phyloP scores from a whole-genome alignment of 2,888 invertebrate genomes.

The Tenodera sinensis region DNA sequence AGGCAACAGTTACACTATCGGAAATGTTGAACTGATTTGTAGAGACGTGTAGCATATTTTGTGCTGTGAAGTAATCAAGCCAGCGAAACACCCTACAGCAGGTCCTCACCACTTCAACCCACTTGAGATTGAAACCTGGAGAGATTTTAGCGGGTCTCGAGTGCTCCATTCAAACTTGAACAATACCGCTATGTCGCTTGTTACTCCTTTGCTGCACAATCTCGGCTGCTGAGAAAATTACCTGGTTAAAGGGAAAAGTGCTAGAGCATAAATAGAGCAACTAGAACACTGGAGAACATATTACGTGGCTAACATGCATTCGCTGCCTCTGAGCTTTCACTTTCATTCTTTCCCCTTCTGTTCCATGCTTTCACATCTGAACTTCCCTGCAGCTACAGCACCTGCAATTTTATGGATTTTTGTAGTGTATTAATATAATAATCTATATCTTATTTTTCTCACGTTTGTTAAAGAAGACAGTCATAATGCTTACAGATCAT shows the following conservation, averaged over 20 bases:
- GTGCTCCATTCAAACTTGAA: conserved; percentile 2
- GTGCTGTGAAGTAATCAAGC: neutral
- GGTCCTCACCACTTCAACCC: neutral
- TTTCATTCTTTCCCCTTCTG: no score
- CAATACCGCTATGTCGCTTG: neutral
- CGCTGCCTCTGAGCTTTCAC: neutral
- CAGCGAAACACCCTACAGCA: neutral
- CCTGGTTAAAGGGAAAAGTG: neutral
- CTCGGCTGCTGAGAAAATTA: neutral
- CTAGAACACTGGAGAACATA: no score
- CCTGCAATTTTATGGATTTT: no score
- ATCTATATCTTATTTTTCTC: no score
- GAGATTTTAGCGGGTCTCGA: neutral
- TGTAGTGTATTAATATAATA: no score
- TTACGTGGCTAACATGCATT: neutral
- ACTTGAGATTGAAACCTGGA: conserved; percentile 7
- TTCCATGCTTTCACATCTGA: no score
- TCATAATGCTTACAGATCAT: no score
- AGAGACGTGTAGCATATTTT: neutral
- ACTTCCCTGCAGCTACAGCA: no score
- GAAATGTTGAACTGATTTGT: neutral
- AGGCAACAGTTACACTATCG: no score
- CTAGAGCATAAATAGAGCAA: neutral
- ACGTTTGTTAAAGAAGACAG: no score
- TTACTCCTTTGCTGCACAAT: neutral